Conservation (phyloP, 2,888 invertebrate genomes). For the Andrena chrysosceles region DNA sequence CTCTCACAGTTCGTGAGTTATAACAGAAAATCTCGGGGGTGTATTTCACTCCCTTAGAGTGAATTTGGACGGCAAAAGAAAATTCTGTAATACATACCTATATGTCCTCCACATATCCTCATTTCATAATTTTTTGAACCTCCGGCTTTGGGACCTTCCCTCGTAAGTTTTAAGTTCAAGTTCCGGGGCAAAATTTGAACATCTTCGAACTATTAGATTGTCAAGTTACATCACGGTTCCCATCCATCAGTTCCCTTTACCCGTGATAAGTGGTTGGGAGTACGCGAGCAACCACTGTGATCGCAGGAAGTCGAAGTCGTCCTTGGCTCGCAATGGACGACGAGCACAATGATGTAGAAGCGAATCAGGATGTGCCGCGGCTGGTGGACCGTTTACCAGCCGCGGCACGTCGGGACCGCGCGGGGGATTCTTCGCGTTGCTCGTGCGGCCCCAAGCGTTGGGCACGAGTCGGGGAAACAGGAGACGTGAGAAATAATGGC, state of each 20-base stretch:
- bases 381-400: slow-evolving; percentile 1
- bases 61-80: no score
- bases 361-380: slow-evolving; percentile 6
- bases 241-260: not conserved
- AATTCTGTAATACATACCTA: no score
- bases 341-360: not conserved
- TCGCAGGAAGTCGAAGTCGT: slow-evolving; percentile 10
- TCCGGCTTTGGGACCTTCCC: no score
- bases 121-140: no score
- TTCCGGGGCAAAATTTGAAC: no score
- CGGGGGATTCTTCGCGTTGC: not conserved
- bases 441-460: not conserved
- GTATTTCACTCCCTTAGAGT: no score
- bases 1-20: no score
- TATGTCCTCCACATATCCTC: no score
- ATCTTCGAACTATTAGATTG: no score
- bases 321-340: not conserved
- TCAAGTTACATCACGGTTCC: not conserved
- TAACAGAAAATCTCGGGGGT: no score
- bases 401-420: not conserved
- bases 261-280: not conserved
- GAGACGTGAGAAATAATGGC: not conserved
- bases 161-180: no score
- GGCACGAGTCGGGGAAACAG: not conserved
- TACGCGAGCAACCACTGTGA: not conserved